Evolutionary conservation across 53 echinoderm and acorn worm genomes (phyloP), one percentile per base, ranked within the genome.

Genomic region (Henricia sp.): DNA sequence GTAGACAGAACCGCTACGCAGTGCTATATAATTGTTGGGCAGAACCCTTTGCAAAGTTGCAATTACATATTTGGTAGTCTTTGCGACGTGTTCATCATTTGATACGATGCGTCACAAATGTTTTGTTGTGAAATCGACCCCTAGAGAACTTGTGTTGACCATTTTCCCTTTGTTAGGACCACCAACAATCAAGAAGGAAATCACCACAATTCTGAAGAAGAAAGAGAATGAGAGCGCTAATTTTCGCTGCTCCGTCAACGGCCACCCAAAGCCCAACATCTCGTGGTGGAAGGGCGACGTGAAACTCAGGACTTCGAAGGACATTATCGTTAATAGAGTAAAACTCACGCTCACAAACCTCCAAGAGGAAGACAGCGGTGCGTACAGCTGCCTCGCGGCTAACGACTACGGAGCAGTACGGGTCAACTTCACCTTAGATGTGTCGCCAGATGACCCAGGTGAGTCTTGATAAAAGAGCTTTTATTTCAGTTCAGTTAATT

Each of bases 221-320:
- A 16, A 0, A 24, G 80, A 80, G 20, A 33, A 10, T 4, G 48
- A 80, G 9, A 35, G 20, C 3, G 80, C 33, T 23, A 57, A 57
- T 3, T 63, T 80, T 10, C 42, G 46, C 44, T 80, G 80, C 80
- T 50, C 80, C 0, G 36, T 80, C 4, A 64, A 80, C 20, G 77
- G 83, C 10, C 48, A 46, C 41, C 88, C 77, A 19, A 62, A 29
- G 2, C 83, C 62, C 9, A 82, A 74, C 76, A 90, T 84, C 8
- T 84, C 84, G 12, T 93, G 93, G 93, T 33, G 87, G 53, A 93
- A 90, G 65, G 90, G 83, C 12, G 70, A 62, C 12, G 52, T 32
- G 21, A 17, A 3, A 12, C 46, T 80, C 0, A 29, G 20, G 20
- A 32, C 34, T 6, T 4, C 20, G 1, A 23, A 6, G 0, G 63